Conservation (phyloP, 2,888 invertebrate genomes). For the Proisotoma minuta region DNA sequence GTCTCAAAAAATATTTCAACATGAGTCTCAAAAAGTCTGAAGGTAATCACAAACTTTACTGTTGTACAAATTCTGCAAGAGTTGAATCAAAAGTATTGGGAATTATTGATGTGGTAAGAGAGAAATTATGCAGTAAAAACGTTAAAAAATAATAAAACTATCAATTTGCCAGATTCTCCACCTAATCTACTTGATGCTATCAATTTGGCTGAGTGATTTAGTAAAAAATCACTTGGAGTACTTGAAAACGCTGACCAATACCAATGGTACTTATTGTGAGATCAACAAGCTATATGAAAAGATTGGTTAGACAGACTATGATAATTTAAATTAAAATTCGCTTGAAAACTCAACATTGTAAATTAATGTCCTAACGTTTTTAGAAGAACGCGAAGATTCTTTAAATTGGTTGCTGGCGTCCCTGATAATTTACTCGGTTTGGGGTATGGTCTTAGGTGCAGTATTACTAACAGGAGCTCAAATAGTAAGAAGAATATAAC, state of each 20-base stretch:
- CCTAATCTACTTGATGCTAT: slow-evolving; percentile 25
- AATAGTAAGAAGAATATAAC: slow-evolving; percentile 22
- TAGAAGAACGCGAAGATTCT: not conserved
- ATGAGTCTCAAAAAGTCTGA: not conserved
- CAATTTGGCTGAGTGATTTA: slow-evolving; percentile 31
- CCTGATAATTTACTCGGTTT: not conserved
- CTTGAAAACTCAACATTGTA: not conserved
- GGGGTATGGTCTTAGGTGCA: slow-evolving; percentile 17
- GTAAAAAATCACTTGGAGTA: slow-evolving; percentile 34
- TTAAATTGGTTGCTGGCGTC: not conserved
- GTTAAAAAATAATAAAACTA: not conserved
- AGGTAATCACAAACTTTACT: slow-evolving; percentile 45
- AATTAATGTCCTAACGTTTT: not conserved
- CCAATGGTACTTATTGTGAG: not conserved
- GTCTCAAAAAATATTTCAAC: too few species aligned
- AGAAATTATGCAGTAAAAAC: not conserved
- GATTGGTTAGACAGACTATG: not conserved
- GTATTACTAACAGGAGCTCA: slow-evolving; percentile 29
- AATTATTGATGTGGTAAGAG: slow-evolving; percentile 39
- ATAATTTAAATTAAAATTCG: not conserved
- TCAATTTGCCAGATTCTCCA: slow-evolving; percentile 18
- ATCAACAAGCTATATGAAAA: not conserved
- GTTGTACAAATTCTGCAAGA: slow-evolving; percentile 43
- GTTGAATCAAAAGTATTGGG: slow-evolving; percentile 37
- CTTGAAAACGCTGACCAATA: slow-evolving; percentile 15